A percentile compares a stretch with the other conserved stretches of the same genome.
Conservation (phyloP, 2,113 vertebrate genomes). For the Dasyornis broadbenti region DNA sequence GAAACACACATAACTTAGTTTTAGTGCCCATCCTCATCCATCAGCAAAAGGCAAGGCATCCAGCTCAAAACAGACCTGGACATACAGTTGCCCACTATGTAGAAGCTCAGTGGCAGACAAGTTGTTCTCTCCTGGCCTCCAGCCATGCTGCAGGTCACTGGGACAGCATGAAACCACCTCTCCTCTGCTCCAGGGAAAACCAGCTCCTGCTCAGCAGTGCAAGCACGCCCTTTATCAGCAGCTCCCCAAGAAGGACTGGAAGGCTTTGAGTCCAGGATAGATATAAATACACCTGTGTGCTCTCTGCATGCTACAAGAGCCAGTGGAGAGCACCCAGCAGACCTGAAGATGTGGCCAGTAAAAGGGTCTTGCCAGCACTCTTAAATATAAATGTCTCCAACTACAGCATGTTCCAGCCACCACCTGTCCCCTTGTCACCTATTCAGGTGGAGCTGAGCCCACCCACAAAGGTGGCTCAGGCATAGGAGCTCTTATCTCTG, state of each 20-base stretch:
- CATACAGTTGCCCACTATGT: neutral
- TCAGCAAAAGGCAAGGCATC: neutral
- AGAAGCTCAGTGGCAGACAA: neutral
- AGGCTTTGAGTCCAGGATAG: neutral
- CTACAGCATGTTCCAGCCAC: neutral
- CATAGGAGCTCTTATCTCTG: neutral
- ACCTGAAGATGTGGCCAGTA: too few species aligned
- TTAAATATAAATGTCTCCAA: neutral
- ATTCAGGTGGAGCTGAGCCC: neutral
- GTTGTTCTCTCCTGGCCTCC: neutral
- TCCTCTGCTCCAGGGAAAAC: neutral
- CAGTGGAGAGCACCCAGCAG: neutral
- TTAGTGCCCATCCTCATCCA: neutral
- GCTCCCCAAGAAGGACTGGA: neutral
- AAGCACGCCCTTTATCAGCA: neutral
- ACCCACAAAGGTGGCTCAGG: accelerated
- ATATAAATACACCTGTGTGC: neutral
- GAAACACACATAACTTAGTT: neutral
- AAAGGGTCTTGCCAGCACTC: neutral
- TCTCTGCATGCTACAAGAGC: neutral
- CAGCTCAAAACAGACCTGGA: neutral
- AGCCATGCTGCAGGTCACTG: neutral
- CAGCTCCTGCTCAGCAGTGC: neutral
- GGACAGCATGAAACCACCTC: neutral
- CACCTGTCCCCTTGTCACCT: neutral